phyloP scores from a whole-genome alignment of 2,888 invertebrate species.

The Andricus quercusramuli region DNA sequence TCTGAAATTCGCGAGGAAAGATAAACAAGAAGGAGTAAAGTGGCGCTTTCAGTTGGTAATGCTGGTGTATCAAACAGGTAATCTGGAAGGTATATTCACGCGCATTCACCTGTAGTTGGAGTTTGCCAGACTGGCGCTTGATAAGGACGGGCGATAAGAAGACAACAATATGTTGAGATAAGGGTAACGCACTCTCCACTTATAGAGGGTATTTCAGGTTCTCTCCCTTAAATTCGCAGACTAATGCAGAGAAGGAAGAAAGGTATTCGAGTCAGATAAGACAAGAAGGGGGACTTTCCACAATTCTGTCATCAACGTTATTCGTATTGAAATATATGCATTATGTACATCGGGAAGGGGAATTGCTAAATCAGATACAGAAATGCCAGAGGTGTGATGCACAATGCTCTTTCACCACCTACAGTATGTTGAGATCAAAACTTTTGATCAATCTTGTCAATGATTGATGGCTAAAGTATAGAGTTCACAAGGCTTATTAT shows the following conservation, averaged over 20 bases:
- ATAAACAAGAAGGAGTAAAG: constrained; percentile 17
- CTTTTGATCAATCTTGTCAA: neutral
- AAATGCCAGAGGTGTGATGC: neutral
- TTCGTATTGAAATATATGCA: neutral
- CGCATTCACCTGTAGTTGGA: constrained; percentile 63
- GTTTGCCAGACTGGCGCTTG: constrained; percentile 67
- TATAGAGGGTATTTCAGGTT: constrained; percentile 27
- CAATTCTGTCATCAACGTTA: constrained; percentile 39
- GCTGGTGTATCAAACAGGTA: constrained; percentile 19
- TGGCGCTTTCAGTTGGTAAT: constrained; percentile 24
- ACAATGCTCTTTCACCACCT: neutral
- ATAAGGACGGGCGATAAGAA: constrained; percentile 68
- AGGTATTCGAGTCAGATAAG: constrained; percentile 34
- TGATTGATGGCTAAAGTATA: neutral
- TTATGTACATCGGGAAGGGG: neutral
- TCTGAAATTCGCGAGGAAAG: constrained; percentile 9
- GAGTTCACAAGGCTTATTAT: neutral
- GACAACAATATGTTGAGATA: constrained; percentile 58
- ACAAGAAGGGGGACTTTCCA: constrained; percentile 50
- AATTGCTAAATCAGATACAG: neutral
- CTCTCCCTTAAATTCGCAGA: constrained; percentile 38
- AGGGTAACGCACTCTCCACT: constrained; percentile 67
- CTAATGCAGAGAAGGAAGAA: constrained; percentile 9
- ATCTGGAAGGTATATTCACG: constrained; percentile 25
- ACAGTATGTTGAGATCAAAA: neutral